Conservation (phyloP, 2,113 vertebrate species). For the Ciconia maguari region DNA sequence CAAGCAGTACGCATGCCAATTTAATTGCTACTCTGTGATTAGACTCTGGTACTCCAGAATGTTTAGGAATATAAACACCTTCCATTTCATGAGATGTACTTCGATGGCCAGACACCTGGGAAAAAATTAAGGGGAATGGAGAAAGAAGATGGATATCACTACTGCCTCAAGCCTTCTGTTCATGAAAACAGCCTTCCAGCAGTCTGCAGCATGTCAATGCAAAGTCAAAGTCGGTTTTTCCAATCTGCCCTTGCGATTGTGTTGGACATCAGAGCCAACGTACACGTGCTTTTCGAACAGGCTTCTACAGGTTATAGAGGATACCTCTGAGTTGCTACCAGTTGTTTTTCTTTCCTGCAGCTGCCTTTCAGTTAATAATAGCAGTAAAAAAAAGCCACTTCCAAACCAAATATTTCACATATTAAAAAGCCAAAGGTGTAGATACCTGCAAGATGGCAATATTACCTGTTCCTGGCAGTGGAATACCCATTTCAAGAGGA, state of each 20-base stretch:
- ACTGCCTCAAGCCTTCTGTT: not conserved
- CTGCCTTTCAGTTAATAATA: not conserved
- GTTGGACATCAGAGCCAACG: not conserved
- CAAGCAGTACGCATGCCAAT: not conserved
- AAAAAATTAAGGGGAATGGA: not conserved
- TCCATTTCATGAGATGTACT: not conserved
- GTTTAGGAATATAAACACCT: not conserved
- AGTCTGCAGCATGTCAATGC: not conserved
- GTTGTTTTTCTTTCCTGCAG: not conserved
- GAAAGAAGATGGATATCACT: not conserved
- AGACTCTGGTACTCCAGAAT: not conserved
- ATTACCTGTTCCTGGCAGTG: not conserved
- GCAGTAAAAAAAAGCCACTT: not conserved
- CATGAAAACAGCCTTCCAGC: not conserved
- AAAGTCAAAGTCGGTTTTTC: not conserved
- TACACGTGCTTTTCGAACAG: not conserved
- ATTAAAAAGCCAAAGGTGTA: not conserved
- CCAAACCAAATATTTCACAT: not conserved
- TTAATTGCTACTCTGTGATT: not conserved
- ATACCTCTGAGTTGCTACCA: not conserved
- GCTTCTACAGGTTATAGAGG: not conserved
- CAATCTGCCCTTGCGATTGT: not conserved
- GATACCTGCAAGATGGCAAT: not conserved
- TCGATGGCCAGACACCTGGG: not conserved
- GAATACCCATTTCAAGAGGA: not conserved